Conservation (phyloP, 2,797 vertebrate species). For the Tapirus indicus region DNA sequence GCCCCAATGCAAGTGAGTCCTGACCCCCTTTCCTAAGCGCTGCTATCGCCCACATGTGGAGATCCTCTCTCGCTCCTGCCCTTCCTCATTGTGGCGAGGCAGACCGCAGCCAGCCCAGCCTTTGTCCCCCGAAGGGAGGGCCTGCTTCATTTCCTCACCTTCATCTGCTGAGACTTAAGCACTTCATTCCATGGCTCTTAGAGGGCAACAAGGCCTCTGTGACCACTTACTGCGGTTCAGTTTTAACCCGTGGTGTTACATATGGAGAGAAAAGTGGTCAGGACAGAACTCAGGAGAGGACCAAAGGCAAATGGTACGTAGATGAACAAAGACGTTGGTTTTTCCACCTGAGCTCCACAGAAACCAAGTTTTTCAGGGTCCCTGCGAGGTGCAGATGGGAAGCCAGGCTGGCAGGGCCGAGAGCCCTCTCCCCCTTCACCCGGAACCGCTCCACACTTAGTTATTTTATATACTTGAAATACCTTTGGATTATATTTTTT, state of each 20-base stretch:
- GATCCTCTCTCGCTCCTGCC: not conserved
- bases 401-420: no score
- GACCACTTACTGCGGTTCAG: fast-evolving
- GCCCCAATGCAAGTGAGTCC: not conserved
- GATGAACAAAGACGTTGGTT: no score
- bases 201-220: not conserved
- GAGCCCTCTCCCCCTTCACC: not conserved
- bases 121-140: not conserved
- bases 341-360: not conserved
- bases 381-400: fast-evolving
- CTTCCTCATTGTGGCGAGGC: not conserved
- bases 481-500: not conserved
- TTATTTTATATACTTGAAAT: not conserved
- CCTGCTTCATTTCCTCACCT: no score
- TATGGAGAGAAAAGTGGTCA: not conserved
- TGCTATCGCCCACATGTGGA: fast-evolving
- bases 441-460: not conserved
- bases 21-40: not conserved
- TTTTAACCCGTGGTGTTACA: not conserved
- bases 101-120: no score
- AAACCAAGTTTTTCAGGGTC: not conserved
- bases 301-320: no score
- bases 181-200: no score
- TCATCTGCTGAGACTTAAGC: not conserved
- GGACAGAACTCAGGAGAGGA: not conserved